These are phyloP conservation scores for Plagiodera versicolora DNA, from an alignment of 2,888 invertebrate genomes.

Conservation along the genomic window DNA sequence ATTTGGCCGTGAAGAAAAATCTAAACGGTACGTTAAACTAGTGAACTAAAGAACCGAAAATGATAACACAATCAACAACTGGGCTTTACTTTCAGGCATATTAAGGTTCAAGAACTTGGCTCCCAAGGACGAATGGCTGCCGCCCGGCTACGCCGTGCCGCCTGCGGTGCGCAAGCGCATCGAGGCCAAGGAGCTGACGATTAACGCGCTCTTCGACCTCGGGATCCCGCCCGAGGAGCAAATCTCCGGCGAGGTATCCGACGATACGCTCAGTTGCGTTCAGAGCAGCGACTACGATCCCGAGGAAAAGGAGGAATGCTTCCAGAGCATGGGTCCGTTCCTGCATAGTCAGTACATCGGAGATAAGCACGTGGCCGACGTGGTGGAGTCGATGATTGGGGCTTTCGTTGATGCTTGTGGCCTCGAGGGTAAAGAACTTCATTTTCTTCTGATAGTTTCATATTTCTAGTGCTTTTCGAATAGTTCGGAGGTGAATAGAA, in stretches of 20 bases:
- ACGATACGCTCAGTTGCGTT: constrained; percentile 37
- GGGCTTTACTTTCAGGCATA: not conserved
- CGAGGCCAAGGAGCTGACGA: constrained; percentile 51
- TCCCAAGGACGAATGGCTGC: constrained; percentile 74
- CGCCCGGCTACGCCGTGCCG: constrained; percentile 74
- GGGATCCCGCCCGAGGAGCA: constrained; percentile 54
- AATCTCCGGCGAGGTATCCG: constrained; percentile 42
- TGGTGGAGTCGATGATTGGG: constrained; percentile 84
- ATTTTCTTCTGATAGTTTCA: too few species aligned
- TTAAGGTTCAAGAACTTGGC: constrained; percentile 61
- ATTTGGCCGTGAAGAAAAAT: constrained; percentile 62
- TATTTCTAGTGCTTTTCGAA: too few species aligned
- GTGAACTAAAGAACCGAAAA: too few species aligned
- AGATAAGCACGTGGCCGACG: constrained; percentile 77
- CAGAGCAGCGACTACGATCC: constrained; percentile 39
- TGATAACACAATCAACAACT: constrained; percentile 57
- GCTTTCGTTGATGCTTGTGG: constrained; percentile 65
- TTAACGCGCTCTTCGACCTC: constrained; percentile 56
- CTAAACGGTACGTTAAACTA: too few species aligned
- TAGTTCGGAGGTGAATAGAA: too few species aligned
- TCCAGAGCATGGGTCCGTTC: constrained; percentile 52
- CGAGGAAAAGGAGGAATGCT: constrained; percentile 39
- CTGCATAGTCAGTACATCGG: constrained; percentile 57
- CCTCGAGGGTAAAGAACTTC: constrained; percentile 43
- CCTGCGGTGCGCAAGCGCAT: constrained; percentile 55